Base-by-base conservation (phyloP, 2,113 vertebrate genomes). In the Oryzias curvinotus region DNA sequence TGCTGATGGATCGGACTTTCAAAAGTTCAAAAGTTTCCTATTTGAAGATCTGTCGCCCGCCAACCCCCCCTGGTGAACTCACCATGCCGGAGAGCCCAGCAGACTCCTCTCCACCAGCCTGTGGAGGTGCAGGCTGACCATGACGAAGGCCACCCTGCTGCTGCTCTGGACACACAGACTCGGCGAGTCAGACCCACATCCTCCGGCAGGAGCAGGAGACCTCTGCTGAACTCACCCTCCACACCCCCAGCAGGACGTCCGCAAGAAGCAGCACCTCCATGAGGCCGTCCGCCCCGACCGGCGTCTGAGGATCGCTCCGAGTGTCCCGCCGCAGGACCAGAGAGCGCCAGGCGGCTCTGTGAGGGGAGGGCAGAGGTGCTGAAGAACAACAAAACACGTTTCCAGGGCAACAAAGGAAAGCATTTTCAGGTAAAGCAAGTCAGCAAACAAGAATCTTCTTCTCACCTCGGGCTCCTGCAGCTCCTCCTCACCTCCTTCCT, bases 71-170 rank as follows among this genome's bases (percentile, higher is more conserved):
- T 42, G 41, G 41, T 45, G 17, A 43, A 65, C 72, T 1, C 1
- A 87, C 87, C 77, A 57, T 30, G 53, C 50, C 0, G 78, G 78
- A 60, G 77, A 82, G 5, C 87, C 87, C 62, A 88, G 71, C 57
- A 88, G 67, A 52, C 77, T 77, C 25, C 44, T 83, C 65, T 88
- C 84, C 52, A 85, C 69, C 82, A 88, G 54, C 14, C 7, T 73
- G 68, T 87, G 70, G 61, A 85, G 66, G 56, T 88, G 87, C 3
- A 88, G 78, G 13, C 57, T 64, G 54, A 75, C 41, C 71, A 81
- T 77, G 75, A 88, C 55, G 77, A 88, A 88, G 55, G 79, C 81
- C 1, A 88, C 59, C 0, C 0, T 1, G 1, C 1, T 5, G 4
- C 19, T 6, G 21, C 64, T 49, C 84, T 86, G 2, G 3, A 65